Evolutionary conservation across 2,113 vertebrate species (phyloP).

Genomic region (Phrynocephalus versicolor): DNA sequence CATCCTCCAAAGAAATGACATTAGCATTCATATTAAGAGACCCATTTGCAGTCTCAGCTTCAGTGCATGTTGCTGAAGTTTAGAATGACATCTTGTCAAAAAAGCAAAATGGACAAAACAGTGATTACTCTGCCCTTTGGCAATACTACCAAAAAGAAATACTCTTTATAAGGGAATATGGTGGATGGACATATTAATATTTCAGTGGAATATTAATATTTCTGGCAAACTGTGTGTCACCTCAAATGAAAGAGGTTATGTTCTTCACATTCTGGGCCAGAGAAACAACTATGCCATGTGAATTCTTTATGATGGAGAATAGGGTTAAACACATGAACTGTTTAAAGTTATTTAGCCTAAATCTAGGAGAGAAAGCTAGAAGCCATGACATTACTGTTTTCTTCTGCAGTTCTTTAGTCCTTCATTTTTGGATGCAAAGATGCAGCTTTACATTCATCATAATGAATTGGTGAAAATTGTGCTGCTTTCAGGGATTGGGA

Average conservation of each 20-base stretch:
- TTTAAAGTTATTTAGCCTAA: background rate
- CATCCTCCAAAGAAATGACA: background rate
- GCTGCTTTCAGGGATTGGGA: background rate
- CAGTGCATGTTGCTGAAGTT: background rate
- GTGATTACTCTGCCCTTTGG: background rate
- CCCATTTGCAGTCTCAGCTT: background rate
- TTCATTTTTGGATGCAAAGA: background rate
- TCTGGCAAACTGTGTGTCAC: background rate
- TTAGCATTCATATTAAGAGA: constrained; percentile 15
- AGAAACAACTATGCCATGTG: background rate
- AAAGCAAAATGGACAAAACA: background rate
- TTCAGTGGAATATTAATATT: constrained; percentile 4
- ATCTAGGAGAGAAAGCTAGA: background rate
- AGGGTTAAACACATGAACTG: background rate
- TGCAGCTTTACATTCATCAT: background rate
- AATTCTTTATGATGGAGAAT: background rate
- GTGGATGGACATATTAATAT: background rate
- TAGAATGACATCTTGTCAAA: background rate
- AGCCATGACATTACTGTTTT: background rate
- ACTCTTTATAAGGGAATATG: background rate
- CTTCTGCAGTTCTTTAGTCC: background rate
- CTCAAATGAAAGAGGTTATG: background rate
- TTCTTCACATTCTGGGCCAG: background rate
- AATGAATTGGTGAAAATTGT: background rate
- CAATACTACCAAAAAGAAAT: background rate